A percentile compares a stretch with the other conserved stretches of the same genome.
Evolutionary conservation across 2,113 vertebrate genomes (phyloP).

Genomic region (Halcyon malimbica): DNA sequence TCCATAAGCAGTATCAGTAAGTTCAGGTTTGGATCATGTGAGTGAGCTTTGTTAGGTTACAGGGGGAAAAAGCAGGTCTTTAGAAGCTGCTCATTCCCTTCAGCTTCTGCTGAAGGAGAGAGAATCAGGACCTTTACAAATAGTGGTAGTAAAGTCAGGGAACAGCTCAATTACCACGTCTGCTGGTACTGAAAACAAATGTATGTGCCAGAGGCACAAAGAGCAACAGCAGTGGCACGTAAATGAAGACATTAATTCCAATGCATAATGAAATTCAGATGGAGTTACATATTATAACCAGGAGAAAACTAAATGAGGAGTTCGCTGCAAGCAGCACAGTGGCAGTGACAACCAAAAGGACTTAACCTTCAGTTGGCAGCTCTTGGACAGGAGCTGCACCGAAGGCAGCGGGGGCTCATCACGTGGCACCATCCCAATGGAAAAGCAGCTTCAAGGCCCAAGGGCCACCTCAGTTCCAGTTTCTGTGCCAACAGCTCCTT

Average conservation of each 20-base stretch:
- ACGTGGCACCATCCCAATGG: rapidly evolving
- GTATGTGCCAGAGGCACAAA: not conserved
- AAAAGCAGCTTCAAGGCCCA: no score
- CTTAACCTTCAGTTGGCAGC: not conserved
- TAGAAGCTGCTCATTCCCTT: not conserved
- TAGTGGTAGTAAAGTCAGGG: not conserved
- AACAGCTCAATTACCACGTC: not conserved
- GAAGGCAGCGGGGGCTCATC: not conserved
- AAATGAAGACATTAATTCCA: slow-evolving; percentile 21
- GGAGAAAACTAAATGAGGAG: not conserved
- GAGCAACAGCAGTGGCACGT: not conserved
- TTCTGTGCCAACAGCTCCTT: not conserved
- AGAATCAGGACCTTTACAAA: not conserved
- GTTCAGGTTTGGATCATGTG: not conserved
- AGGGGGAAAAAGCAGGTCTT: not conserved
- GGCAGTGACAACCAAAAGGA: not conserved
- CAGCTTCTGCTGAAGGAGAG: not conserved
- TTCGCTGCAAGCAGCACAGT: not conserved
- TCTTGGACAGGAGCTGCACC: not conserved
- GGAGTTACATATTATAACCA: not conserved
- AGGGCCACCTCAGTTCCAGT: not conserved
- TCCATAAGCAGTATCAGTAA: not conserved
- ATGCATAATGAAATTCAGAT: not conserved
- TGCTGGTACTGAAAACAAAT: not conserved
- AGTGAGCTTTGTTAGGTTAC: not conserved